Base-by-base conservation (phyloP, 2,888 invertebrate genomes). In the Lysandra coridon region DNA sequence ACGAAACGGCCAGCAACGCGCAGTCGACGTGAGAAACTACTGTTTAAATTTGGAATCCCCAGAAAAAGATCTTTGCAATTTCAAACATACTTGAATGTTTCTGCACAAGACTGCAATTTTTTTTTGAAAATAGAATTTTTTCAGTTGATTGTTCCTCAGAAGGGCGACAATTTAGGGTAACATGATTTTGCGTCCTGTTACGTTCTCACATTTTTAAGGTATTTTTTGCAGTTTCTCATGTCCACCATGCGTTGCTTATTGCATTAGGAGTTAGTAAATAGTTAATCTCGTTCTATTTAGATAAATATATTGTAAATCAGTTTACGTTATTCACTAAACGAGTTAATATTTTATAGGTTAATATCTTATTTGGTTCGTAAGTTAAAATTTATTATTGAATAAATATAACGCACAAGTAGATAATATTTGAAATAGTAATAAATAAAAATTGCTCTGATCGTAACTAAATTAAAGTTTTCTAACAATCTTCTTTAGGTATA, bases 281-380 rank as follows among this genome's bases (percentile, higher is more conserved):
- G 69, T 33, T 64, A 14, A 69, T 69, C 33, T 37, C 33, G 33
- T 69, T 33, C 7, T 69, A 69, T 69, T 7, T 69, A 69, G 33
- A 69, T 69, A 69, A 69, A 69, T 69, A 69, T 69, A 10, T 33
- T 69, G 69, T 69, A 33, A 69, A 69, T 69, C 14, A 69, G 5
- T 5, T 4, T 33, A 69, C 14, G 69, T 33, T 69, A 69, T 69
- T 37, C 17, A 64, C 64, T 12, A 64, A 69, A 69, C 14, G 69
- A 23, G 69, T 69, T 69, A 69, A 69, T 69, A 69, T 69, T 69
- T 69, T 69, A 69, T 69, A 69, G 33, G 69, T 69, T 33, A 69
- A 69, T 37, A 37, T 69, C 30, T 69, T 69, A 64, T 64, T 69
- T 69, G 69, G 69, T 69, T 33, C 69, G 33, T 69, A 69, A 12